phyloP scores from a whole-genome alignment of 1,140 invertebrate genomes.

The Neodiprion fabricii region DNA sequence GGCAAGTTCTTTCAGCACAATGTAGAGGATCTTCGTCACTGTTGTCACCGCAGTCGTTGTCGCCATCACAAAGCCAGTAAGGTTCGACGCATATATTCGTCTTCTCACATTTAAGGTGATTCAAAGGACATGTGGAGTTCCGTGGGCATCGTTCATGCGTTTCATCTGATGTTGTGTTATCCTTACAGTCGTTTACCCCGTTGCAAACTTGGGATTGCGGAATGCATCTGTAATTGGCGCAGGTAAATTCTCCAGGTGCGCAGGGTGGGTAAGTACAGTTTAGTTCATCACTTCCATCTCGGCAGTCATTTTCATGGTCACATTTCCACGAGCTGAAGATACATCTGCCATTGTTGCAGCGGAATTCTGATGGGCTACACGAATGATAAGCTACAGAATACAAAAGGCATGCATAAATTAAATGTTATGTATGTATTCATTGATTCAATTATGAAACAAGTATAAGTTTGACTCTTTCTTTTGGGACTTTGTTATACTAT shows the following conservation, averaged over 20 bases:
- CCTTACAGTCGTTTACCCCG: constrained; percentile 94
- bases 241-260: constrained; percentile 92
- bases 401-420: constrained; percentile 27
- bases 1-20: constrained; percentile 87
- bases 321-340: constrained; percentile 96
- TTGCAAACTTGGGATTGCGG: constrained; percentile 88
- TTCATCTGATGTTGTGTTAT: constrained; percentile 90
- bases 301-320: constrained; percentile 95
- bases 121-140: constrained; percentile 85
- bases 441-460: background rate
- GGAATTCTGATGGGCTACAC: constrained; percentile 90
- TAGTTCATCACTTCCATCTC: constrained; percentile 90
- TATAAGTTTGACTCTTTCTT: too few species aligned
- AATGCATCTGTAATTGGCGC: constrained; percentile 89
- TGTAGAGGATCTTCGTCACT: constrained; percentile 91
- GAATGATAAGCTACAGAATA: constrained; percentile 82
- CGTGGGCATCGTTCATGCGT: constrained; percentile 84
- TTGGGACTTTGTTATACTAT: too few species aligned
- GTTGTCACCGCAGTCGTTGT: constrained; percentile 96
- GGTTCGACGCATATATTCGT: constrained; percentile 96
- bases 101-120: constrained; percentile 90
- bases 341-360: constrained; percentile 92
- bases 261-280: constrained; percentile 91
- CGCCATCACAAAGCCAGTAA: constrained; percentile 93
- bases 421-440: background rate